Conservation (phyloP, 1,140 invertebrate species). For the Bombus sibiricus region DNA sequence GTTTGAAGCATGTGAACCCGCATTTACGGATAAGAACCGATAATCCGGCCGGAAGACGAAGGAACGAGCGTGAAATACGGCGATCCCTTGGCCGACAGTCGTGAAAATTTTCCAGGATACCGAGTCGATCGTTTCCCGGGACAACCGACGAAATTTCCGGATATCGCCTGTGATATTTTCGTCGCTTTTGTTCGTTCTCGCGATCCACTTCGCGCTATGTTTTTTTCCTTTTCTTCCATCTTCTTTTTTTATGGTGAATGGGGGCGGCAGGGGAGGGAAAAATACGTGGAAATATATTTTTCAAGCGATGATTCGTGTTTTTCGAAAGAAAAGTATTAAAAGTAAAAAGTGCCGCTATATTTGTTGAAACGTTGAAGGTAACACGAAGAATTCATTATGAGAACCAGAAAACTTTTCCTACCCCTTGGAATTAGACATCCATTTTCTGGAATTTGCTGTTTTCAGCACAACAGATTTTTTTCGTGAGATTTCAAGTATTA, state of each 20-base stretch:
- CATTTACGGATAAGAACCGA: neutral
- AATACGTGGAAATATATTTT: slow-evolving; percentile 28
- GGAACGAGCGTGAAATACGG: neutral
- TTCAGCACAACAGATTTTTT: too few species aligned
- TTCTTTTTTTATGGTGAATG: neutral
- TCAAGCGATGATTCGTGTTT: neutral
- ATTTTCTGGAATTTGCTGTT: too few species aligned
- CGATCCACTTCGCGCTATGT: neutral
- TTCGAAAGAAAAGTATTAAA: neutral
- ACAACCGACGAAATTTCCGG: slow-evolving; percentile 17
- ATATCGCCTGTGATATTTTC: slow-evolving; percentile 23
- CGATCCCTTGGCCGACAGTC: too few species aligned
- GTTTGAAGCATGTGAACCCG: neutral
- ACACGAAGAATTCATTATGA: neutral
- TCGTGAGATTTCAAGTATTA: too few species aligned
- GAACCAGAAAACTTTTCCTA: neutral
- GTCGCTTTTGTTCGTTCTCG: slow-evolving; percentile 12
- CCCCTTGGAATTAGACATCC: neutral
- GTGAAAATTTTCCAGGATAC: neutral
- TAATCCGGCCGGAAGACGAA: neutral
- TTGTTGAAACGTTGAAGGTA: too few species aligned
- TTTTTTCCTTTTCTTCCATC: neutral
- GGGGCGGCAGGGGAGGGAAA: neutral
- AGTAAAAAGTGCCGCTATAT: neutral
- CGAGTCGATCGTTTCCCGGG: slow-evolving; percentile 16